These are phyloP conservation scores for Cyphotilapia sp. DNA, from an alignment of 2,113 vertebrate species.

Conservation along the genomic window DNA sequence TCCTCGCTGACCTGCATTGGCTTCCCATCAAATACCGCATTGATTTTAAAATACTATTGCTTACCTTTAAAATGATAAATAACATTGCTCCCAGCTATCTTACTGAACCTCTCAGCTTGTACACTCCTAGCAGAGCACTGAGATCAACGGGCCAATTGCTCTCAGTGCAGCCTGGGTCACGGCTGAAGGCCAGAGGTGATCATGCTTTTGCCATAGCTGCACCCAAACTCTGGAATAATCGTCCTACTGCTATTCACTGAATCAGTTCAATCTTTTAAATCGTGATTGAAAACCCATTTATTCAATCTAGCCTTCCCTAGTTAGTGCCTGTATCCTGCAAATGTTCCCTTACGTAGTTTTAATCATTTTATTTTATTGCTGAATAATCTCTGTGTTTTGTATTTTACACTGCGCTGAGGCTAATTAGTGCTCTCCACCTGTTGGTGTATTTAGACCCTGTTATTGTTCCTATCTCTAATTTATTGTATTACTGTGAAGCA, in stretches of 20 bases:
- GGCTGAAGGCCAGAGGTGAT: neutral
- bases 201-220: neutral
- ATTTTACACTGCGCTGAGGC: accelerated
- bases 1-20: neutral
- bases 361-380: neutral
- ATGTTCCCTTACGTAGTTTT: neutral
- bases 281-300: neutral
- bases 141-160: accelerated
- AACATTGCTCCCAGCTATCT: neutral
- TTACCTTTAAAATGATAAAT: neutral
- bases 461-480: neutral
- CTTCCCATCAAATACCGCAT: accelerated
- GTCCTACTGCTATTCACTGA: neutral
- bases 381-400: neutral
- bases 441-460: neutral
- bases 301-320: neutral
- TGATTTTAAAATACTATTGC: accelerated
- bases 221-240: neutral
- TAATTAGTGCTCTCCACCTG: neutral
- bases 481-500: neutral
- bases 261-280: neutral
- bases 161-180: accelerated
- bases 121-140: neutral
- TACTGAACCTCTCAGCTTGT: neutral
- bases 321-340: neutral